Conservation (phyloP, 2,888 invertebrate species). For the Scaptomyza caliginosa region DNA sequence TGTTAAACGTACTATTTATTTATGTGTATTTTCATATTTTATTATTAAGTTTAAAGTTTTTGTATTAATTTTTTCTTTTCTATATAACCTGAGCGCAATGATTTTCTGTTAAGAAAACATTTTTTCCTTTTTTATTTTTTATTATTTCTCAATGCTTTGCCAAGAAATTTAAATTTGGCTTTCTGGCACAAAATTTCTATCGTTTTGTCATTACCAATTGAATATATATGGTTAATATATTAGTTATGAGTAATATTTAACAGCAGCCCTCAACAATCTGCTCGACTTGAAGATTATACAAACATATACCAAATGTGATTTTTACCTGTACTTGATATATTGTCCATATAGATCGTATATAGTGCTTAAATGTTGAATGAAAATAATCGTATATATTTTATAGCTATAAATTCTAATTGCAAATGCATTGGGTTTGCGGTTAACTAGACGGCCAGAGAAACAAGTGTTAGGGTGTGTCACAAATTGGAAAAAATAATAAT, state of each 20-base stretch:
- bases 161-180: conserved; percentile 14
- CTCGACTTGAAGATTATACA: too few species aligned
- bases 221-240: conserved; percentile 6
- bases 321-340: conserved; percentile 58
- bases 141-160: conserved; percentile 28
- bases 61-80: conserved; percentile 38
- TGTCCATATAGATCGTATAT: conserved; percentile 52
- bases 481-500: conserved; percentile 1
- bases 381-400: conserved; percentile 48
- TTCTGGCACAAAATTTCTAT: conserved; percentile 43
- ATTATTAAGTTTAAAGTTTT: conserved; percentile 21
- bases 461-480: conserved; percentile 1
- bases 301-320: conserved; percentile 19
- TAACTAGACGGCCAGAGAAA: conserved; percentile 29
- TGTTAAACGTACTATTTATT: conserved; percentile 67
- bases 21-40: conserved; percentile 22
- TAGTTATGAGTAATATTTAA: conserved; percentile 21
- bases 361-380: conserved; percentile 36
- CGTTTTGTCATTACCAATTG: conserved; percentile 7
- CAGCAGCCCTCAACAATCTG: conserved; percentile 35
- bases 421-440: conserved; percentile 74
- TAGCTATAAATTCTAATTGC: conserved; percentile 77
- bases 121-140: conserved; percentile 28
- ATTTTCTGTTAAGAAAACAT: conserved; percentile 55
- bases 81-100: conserved; percentile 80